A percentile compares a stretch with the other conserved stretches of the same genome.
Evolutionary conservation across 2,797 vertebrate species (phyloP).

Genomic region (Pseudochirops cupreus): DNA sequence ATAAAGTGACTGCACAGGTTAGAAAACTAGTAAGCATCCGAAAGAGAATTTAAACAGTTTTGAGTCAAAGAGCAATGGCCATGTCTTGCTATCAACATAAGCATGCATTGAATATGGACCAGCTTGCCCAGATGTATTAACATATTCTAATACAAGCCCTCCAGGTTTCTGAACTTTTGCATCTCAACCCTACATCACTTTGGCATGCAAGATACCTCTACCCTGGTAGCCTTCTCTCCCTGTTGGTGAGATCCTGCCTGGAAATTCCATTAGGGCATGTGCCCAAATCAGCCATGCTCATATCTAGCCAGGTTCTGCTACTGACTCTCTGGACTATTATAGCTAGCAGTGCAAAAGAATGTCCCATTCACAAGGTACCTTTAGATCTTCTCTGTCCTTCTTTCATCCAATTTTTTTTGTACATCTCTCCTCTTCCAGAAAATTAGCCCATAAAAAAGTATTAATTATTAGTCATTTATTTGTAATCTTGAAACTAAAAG

Average conservation of each 20-base stretch:
- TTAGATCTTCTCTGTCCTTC: not conserved
- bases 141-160: not conserved
- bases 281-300: not conserved
- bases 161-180: not conserved
- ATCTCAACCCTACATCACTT: not conserved
- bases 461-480: not conserved
- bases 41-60: not conserved
- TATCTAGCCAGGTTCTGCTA: not conserved
- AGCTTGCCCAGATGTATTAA: not conserved
- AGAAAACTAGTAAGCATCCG: not conserved
- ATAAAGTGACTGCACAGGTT: not conserved
- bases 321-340: not conserved
- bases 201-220: not conserved
- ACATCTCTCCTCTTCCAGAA: slow-evolving; percentile 20
- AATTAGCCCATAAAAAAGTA: not conserved
- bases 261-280: not conserved
- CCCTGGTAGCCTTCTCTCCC: not conserved
- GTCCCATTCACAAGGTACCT: not conserved
- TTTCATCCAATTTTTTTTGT: slow-evolving; percentile 1
- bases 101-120: not conserved
- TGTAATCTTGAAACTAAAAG: slow-evolving; percentile 33
- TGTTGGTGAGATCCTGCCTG: not conserved
- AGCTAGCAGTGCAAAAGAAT: not conserved
- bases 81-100: not conserved
- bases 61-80: not conserved